Conservation (phyloP, 2,888 invertebrate genomes). For the Hydrotaea diabolus region DNA sequence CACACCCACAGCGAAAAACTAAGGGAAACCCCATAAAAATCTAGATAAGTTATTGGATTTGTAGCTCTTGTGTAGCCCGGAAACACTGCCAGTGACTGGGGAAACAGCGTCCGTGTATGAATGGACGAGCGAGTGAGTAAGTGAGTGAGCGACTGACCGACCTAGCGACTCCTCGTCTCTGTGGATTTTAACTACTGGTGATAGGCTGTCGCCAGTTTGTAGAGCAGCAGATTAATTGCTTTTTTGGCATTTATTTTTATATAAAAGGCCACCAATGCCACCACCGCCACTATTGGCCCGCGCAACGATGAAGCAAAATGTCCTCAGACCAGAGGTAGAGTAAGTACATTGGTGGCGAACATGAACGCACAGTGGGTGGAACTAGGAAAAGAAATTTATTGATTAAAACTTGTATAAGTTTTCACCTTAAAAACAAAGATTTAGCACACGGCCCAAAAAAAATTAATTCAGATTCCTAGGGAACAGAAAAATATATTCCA, state of each 20-base stretch:
- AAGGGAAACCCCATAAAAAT: constrained; percentile 72
- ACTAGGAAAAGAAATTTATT: background rate
- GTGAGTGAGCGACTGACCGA: constrained; percentile 32
- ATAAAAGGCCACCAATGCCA: background rate
- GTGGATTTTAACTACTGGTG: constrained; percentile 58
- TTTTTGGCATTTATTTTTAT: constrained; percentile 70
- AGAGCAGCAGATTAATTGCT: constrained; percentile 78
- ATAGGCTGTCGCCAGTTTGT: constrained; percentile 70
- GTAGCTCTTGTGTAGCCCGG: constrained; percentile 61
- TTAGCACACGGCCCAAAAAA: no score
- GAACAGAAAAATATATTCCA: no score
- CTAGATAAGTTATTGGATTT: constrained; percentile 80
- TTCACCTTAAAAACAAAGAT: no score
- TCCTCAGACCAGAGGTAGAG: constrained; percentile 18
- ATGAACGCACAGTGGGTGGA: background rate
- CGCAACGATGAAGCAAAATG: constrained; percentile 1
- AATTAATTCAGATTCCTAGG: no score
- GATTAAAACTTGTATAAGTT: no score
- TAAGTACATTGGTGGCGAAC: background rate
- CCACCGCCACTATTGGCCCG: background rate
- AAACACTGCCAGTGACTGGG: constrained; percentile 53
- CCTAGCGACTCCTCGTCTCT: constrained; percentile 49
- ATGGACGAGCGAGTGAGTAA: constrained; percentile 34
- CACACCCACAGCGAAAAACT: background rate
- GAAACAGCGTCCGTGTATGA: constrained; percentile 38